A percentile compares a stretch with the other conserved stretches of the same genome.
These are phyloP conservation scores for Phragmatobia fuliginosa DNA, from an alignment of 2,888 invertebrate species.

Conservation along the genomic window DNA sequence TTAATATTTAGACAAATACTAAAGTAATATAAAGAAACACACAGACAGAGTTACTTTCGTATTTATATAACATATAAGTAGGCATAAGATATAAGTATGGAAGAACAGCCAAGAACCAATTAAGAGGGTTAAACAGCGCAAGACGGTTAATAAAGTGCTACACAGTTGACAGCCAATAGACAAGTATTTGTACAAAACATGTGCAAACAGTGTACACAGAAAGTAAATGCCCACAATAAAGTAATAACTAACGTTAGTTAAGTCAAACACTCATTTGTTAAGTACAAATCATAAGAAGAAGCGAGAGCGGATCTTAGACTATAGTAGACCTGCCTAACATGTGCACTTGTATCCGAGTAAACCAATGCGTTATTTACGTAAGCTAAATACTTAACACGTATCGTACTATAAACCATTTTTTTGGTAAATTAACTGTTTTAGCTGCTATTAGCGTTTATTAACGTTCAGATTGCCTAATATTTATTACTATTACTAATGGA, in stretches of 20 bases:
- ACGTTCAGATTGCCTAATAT: too few species aligned
- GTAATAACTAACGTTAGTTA: constrained; percentile 71
- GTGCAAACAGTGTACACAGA: constrained; percentile 65
- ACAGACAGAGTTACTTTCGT: too few species aligned
- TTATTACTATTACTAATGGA: too few species aligned
- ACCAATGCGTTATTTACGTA: background rate
- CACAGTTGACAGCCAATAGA: constrained; percentile 37
- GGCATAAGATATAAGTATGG: too few species aligned
- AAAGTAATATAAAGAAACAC: too few species aligned
- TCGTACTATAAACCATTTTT: background rate
- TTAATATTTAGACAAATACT: too few species aligned
- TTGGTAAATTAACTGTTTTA: background rate
- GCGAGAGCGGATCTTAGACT: constrained; percentile 36
- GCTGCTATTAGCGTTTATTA: background rate
- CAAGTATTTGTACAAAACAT: constrained; percentile 46
- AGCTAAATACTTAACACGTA: too few species aligned
- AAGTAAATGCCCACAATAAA: constrained; percentile 69
- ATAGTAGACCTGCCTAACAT: background rate
- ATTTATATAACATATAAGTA: too few species aligned
- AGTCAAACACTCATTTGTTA: constrained; percentile 66
- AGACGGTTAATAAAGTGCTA: constrained; percentile 43
- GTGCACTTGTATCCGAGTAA: too few species aligned
- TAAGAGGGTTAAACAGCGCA: constrained; percentile 18
- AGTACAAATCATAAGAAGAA: constrained; percentile 44
- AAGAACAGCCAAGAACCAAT: too few species aligned